Evolutionary conservation across 1,140 invertebrate species (phyloP), one percentile per base, ranked within the genome.

Genomic region (Eurosta solidaginis): DNA sequence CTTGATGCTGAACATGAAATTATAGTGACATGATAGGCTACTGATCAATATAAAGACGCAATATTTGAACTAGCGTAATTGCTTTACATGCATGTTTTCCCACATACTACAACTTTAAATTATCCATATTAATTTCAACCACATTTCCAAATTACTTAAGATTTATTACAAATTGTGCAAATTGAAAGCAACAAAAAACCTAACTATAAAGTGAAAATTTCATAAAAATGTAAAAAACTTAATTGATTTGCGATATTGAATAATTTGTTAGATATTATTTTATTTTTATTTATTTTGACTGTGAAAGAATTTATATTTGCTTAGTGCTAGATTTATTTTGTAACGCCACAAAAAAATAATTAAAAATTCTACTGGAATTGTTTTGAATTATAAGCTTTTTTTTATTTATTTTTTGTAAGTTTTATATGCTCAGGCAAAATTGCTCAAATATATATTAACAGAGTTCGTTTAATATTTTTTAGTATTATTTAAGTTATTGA

Each of bases 1-100:
- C 74, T 78, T 12, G 78, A 78, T 78, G 49, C 73, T 17, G 78
- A 78, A 47, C 25, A 78, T 45, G 78, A 78, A 25, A 75, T 78
- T 17, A 76, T 73, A 7, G 74, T 78, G 14, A 75, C 78, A 75
- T 78, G 42, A 78, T 52, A 47, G 59, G 12, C n/a, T 68, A n/a
- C 6, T 9, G 59, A 40, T 20, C 33, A 4, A 17, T n/a, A 47
- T 47, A 47, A n/a, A n/a, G n/a, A n/a, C 2, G 14, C n/a, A 47
- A 47, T 47, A 17, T 47, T 47, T 47, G 14, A n/a, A 14, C 45
- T 47, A 47, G 14, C 45, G 4, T 47, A 47, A 47, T n/a, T 4
- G 14, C n/a, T 47, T 47, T 47, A 47, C n/a, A 14, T 47, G 14
- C 14, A 47, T 47, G 12, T n/a, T n/a, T n/a, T n/a, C n/a, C n/a